Conservation (phyloP, 2,888 invertebrate genomes). For the Drosophila maculinotata region DNA sequence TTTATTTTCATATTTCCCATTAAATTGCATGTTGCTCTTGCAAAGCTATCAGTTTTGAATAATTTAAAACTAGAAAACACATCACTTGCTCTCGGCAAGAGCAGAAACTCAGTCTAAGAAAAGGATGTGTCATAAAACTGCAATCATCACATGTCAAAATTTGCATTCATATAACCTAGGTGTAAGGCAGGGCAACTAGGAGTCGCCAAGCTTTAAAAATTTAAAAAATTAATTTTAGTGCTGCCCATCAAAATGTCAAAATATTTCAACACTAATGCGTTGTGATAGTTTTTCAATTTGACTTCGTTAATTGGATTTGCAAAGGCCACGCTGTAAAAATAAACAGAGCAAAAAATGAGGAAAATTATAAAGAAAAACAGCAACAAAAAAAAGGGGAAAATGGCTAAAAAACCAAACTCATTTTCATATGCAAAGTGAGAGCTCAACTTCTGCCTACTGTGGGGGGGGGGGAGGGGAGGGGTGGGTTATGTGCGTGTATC, state of each 20-base stretch:
- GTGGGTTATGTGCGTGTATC: conserved; percentile 74
- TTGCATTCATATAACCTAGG: background rate
- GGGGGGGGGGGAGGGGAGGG: too few species aligned
- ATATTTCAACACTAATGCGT: conserved; percentile 40
- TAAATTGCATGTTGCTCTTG: too few species aligned
- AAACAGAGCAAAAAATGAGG: conserved; percentile 8
- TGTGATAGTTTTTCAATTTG: conserved; percentile 60
- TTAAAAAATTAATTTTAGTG: conserved; percentile 15
- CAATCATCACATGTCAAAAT: background rate
- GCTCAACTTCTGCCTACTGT: too few species aligned
- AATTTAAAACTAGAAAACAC: too few species aligned
- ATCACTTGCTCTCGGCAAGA: too few species aligned
- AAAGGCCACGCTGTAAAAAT: conserved; percentile 10
- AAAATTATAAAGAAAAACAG: conserved; percentile 15
- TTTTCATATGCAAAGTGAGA: conserved; percentile 73
- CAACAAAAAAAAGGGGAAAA: conserved; percentile 17
- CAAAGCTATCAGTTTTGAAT: too few species aligned
- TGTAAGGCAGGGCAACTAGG: conserved; percentile 1
- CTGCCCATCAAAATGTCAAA: conserved; percentile 54
- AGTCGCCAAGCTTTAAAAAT: background rate
- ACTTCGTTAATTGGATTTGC: conserved; percentile 59
- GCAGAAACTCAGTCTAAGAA: too few species aligned
- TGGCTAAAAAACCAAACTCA: conserved; percentile 57
- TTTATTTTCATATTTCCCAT: too few species aligned
- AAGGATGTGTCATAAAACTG: background rate